A percentile compares a stretch with the other conserved stretches of the same genome.
Conservation (phyloP, 2,113 vertebrate species). For the Ctenodactylus gundi region DNA sequence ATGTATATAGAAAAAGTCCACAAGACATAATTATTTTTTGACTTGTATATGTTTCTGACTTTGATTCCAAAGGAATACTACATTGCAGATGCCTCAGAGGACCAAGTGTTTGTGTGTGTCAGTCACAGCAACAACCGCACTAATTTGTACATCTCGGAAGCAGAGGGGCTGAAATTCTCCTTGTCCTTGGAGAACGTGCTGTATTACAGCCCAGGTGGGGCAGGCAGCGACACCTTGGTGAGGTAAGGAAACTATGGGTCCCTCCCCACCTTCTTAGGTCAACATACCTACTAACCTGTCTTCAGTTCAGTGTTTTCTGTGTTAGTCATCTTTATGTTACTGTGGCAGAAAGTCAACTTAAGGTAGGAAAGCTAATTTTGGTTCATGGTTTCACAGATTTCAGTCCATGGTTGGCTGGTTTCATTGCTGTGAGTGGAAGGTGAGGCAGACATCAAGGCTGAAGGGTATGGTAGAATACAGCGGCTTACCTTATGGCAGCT, state of each 20-base stretch:
- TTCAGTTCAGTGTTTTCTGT: not conserved
- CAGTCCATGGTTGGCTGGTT: not conserved
- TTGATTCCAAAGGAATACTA: conserved; percentile 92
- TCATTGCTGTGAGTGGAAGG: not conserved
- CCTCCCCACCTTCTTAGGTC: not conserved
- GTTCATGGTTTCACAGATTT: not conserved
- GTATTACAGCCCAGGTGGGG: conserved; percentile 94
- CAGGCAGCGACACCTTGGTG: conserved; percentile 94
- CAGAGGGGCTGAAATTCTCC: conserved; percentile 94
- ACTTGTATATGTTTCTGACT: not conserved
- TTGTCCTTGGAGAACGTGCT: conserved; percentile 95
- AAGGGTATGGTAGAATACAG: not conserved
- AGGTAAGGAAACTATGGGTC: conserved; percentile 80
- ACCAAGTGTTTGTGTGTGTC: conserved; percentile 98
- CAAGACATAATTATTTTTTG: not conserved
- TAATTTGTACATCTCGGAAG: conserved; percentile 97
- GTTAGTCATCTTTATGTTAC: not conserved
- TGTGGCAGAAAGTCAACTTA: not conserved
- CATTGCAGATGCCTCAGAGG: conserved; percentile 95
- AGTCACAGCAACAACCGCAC: conserved; percentile 95
- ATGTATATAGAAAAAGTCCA: rapidly evolving
- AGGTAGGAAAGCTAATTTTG: not conserved
- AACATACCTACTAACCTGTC: rapidly evolving
- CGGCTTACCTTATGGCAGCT: not conserved
- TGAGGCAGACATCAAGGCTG: not conserved